These are phyloP conservation scores for Araneus ventricosus DNA, from an alignment of 1,140 invertebrate genomes.

Conservation along the genomic window DNA sequence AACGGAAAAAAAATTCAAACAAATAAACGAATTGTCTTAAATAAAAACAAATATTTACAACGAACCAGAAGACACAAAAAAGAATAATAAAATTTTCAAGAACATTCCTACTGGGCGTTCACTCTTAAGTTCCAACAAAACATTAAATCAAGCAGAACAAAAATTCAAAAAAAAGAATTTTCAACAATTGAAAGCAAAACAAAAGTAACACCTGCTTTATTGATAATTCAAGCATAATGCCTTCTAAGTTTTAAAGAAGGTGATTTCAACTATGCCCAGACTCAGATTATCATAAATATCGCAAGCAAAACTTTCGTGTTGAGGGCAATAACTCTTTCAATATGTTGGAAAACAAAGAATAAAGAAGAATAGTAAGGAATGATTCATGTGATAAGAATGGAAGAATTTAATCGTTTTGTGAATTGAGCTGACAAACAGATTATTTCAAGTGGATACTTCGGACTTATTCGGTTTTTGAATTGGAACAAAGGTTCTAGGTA, in stretches of 20 bases:
- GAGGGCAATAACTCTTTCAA: conserved; percentile 4
- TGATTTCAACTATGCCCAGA: not conserved
- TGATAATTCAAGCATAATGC: not conserved
- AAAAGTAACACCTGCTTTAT: not conserved
- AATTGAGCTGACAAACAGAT: not conserved
- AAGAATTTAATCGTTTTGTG: not conserved
- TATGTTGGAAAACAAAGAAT: not conserved
- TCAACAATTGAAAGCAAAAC: no score
- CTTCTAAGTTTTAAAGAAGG: not conserved
- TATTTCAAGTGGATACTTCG: not conserved
- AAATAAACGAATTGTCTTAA: no score
- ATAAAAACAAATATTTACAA: no score
- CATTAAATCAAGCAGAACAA: not conserved
- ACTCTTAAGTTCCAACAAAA: not conserved
- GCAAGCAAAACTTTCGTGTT: not conserved
- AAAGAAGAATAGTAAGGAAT: not conserved
- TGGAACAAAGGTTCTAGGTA: not conserved
- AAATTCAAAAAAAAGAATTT: not conserved
- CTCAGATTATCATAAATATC: not conserved
- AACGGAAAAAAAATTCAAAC: no score
- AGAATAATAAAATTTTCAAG: not conserved
- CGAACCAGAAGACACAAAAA: no score
- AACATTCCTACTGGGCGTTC: not conserved
- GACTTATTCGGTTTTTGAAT: not conserved
- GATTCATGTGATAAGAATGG: not conserved